These are phyloP conservation scores for Falco berigora DNA, from an alignment of 2,797 vertebrate genomes.

Conservation along the genomic window DNA sequence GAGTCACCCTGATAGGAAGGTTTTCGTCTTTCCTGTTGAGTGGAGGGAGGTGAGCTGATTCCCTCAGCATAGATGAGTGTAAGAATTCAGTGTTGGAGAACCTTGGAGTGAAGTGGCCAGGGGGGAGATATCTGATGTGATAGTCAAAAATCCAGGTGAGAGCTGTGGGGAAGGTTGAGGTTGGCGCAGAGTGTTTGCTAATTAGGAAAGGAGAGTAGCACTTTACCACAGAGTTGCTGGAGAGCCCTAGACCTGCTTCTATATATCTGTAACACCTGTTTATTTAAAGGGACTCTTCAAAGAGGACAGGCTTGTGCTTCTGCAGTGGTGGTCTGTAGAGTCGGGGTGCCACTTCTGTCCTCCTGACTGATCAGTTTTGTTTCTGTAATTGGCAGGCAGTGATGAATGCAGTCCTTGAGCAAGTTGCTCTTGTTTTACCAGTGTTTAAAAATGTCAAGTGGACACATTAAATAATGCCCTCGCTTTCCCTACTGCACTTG, in stretches of 20 bases:
- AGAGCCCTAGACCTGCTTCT: neutral
- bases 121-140: neutral
- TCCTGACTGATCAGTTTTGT: slow-evolving; percentile 28
- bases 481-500: rapidly evolving
- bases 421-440: slow-evolving; percentile 13
- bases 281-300: neutral
- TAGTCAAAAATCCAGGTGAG: neutral
- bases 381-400: slow-evolving; percentile 20
- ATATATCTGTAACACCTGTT: neutral
- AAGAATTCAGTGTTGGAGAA: neutral
- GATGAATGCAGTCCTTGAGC: slow-evolving; percentile 42
- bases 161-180: neutral
- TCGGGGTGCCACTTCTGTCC: neutral
- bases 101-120: neutral
- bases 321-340: rapidly evolving
- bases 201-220: neutral
- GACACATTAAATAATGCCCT: neutral
- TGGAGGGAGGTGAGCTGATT: neutral
- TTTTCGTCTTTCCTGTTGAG: neutral
- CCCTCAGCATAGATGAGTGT: neutral
- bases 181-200: neutral
- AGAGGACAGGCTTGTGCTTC: neutral
- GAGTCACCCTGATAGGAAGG: neutral
- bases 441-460: slow-evolving; percentile 12
- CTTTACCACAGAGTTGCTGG: neutral